Conservation (phyloP, 2,113 vertebrate genomes). For the Caloenas nicobarica region DNA sequence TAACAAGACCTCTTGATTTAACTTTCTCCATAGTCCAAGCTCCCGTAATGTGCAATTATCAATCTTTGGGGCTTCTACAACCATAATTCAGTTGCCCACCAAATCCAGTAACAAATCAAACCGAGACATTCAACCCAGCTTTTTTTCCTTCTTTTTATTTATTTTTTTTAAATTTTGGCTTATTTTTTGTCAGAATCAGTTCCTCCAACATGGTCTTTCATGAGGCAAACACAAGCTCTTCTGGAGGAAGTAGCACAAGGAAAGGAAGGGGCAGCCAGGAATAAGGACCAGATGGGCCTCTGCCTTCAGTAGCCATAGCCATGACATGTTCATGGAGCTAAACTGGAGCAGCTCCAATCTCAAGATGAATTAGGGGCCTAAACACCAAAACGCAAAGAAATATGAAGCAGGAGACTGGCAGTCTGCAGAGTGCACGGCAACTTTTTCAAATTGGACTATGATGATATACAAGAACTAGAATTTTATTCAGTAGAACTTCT, state of each 20-base stretch:
- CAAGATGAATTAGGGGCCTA: neutral
- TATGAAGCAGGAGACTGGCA: neutral
- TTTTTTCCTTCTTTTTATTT: rapidly evolving
- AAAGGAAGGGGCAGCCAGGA: neutral
- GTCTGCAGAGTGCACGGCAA: neutral
- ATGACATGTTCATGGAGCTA: neutral
- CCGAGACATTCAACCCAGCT: neutral
- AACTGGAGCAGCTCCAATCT: neutral
- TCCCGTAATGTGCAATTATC: neutral
- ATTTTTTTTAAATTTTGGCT: rapidly evolving
- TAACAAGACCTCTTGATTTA: neutral
- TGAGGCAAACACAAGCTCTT: neutral
- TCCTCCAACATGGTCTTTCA: neutral
- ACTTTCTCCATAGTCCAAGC: neutral
- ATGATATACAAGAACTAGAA: neutral
- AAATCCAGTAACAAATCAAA: neutral
- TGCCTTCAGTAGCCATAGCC: neutral
- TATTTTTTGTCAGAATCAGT: neutral
- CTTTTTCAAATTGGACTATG: neutral
- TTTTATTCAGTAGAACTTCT: neutral
- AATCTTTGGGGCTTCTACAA: neutral
- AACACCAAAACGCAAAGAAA: neutral
- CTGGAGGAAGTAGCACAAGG: neutral
- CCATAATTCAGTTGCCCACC: neutral
- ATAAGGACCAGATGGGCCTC: neutral